Evolutionary conservation across 2,888 invertebrate genomes (phyloP).

Genomic region (Diaperis boleti): DNA sequence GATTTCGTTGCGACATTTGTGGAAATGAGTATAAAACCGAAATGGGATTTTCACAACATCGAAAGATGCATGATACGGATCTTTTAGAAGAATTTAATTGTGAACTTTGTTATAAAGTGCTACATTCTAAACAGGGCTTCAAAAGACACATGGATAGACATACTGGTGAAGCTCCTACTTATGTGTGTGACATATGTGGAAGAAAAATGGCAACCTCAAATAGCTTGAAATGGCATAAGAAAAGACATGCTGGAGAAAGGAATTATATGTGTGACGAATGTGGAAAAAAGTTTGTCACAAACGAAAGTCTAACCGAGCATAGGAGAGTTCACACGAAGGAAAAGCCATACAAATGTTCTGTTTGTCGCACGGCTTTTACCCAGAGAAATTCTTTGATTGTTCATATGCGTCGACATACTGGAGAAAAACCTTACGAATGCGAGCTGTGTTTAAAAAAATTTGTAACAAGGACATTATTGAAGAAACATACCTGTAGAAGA

Average conservation of each 20-base stretch:
- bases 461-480: background rate
- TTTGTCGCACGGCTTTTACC: constrained; percentile 67
- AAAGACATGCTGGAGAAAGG: constrained; percentile 38
- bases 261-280: constrained; percentile 28
- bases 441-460: background rate
- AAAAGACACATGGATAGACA: background rate
- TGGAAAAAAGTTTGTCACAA: constrained; percentile 39
- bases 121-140: background rate
- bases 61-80: background rate
- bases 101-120: background rate
- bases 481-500: background rate
- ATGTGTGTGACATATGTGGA: constrained; percentile 52
- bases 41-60: too few species aligned
- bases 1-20: background rate
- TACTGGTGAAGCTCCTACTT: background rate
- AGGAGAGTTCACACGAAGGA: constrained; percentile 44
- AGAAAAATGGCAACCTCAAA: constrained; percentile 47
- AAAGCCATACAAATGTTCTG: constrained; percentile 54
- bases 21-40: too few species aligned
- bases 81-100: background rate
- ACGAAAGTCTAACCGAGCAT: constrained; percentile 52
- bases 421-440: constrained; percentile 6
- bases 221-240: constrained; percentile 47
- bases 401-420: constrained; percentile 57
- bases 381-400: constrained; percentile 65